Conservation (phyloP, 1,140 invertebrate species). For the Apis laboriosa region DNA sequence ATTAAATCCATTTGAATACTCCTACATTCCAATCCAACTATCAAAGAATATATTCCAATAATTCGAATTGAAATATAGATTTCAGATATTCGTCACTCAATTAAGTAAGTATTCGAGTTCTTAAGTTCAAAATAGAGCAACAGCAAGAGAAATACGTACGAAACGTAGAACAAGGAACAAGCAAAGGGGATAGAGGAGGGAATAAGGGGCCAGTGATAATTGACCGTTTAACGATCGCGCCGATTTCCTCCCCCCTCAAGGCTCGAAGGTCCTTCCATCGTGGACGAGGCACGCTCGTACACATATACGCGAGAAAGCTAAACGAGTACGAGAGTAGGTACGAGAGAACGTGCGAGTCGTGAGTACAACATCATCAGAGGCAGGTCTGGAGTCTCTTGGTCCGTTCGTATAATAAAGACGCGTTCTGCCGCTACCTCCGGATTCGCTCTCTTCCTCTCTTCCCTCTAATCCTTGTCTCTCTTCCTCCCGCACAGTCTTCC, state of each 20-base stretch:
- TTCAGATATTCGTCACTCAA: no score
- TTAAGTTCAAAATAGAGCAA: not conserved
- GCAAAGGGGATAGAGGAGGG: not conserved
- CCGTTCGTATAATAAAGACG: conserved; percentile 80
- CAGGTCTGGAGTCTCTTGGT: conserved; percentile 71
- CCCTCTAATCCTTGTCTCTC: conserved; percentile 1
- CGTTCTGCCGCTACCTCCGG: conserved; percentile 70
- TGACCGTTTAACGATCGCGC: conserved; percentile 66
- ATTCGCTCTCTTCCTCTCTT: conserved; percentile 41
- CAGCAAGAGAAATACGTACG: no score
- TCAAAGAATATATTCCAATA: no score
- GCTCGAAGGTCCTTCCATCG: conserved; percentile 34
- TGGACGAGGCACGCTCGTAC: conserved; percentile 36
- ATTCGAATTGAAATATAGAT: no score
- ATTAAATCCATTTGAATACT: no score
- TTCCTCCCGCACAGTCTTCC: not conserved
- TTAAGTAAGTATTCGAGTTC: no score
- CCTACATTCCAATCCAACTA: no score
- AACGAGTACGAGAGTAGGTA: conserved; percentile 72
- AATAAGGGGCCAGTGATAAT: conserved; percentile 55
- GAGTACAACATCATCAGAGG: conserved; percentile 78
- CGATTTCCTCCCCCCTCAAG: conserved; percentile 54
- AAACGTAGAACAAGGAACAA: not conserved
- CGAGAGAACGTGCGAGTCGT: conserved; percentile 72
- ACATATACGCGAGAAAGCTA: conserved; percentile 58